Evolutionary conservation across 1,140 invertebrate species (phyloP).

Genomic region (Matsumurasca onukii): DNA sequence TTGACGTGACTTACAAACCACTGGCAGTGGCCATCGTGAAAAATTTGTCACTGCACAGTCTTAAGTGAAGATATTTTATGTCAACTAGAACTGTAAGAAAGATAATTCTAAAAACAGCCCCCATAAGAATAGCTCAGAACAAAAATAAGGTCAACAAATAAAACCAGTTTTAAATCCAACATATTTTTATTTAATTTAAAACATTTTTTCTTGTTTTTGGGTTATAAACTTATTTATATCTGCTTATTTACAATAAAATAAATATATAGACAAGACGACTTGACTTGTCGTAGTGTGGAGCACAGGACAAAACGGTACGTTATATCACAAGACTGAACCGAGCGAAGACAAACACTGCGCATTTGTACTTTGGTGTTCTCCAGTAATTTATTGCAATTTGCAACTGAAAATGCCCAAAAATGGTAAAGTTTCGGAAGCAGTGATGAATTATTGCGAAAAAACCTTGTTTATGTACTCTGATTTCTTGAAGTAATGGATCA

Average conservation of each 20-base stretch:
- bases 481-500: too few relatives aligned
- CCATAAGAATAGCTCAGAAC: too few relatives aligned
- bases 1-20: too few relatives aligned
- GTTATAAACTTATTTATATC: background rate
- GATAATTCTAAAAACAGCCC: too few relatives aligned
- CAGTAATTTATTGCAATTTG: background rate
- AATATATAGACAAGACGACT: background rate
- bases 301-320: too few relatives aligned
- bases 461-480: too few relatives aligned
- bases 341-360: background rate
- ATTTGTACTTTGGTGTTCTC: background rate
- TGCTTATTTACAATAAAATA: background rate
- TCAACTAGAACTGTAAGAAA: too few relatives aligned
- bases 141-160: too few relatives aligned
- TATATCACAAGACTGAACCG: background rate
- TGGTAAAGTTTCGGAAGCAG: background rate
- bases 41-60: too few relatives aligned
- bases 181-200: background rate
- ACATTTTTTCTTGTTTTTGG: background rate
- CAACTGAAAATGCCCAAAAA: background rate
- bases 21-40: too few relatives aligned
- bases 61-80: too few relatives aligned
- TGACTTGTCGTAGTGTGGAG: background rate
- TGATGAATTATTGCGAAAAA: background rate
- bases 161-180: background rate